Base-by-base conservation (phyloP, 2,888 invertebrate genomes). In the Drosophila eohydei region DNA sequence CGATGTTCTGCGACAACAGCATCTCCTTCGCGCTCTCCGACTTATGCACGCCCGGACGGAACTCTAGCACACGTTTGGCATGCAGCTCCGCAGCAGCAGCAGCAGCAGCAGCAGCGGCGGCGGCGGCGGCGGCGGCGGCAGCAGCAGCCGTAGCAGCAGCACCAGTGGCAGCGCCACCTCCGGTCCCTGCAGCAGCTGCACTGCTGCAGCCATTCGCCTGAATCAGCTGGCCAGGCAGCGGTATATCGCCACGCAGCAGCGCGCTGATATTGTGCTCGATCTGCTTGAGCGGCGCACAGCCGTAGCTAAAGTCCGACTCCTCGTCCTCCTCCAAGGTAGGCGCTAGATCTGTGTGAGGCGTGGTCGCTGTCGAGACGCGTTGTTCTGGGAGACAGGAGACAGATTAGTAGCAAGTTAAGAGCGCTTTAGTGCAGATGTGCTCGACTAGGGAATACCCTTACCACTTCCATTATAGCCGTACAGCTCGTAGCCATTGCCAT, bases 21-120 rank as follows among this genome's bases (percentile, higher is more conserved):
- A 95, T 95, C 90, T 96, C 96, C 91, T 96, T 96, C 68, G 95
- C 95, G 91, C 96, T 96, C 85, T 95, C 95, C 16, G 96, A 96
- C 91, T 96, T 96, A 90, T 96, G 96, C 91, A 96, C 95, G 79
- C 96, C 95, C 46, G 93, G 92, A 84, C 95, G 92, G 90, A 93
- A 93, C 69, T 93, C 93, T 50, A 93, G 76, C 59, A 93, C 90
- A 48, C 93, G 91, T 74, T 93, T 90, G 21, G 91, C 84, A 79
- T 91, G 91, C 62, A 90, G 66, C 55, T 91, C 83, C 51, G 91
- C 92, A 38, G 90, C 90, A 1, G 81, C 67, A 2, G 85, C 64
- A 64, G 83, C 41, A 60, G 89, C 72, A 0, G 71, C 61, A 3
- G 62, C 69, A 2, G 68, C 79, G 3, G 69, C 61, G 2, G 91